Evolutionary conservation across 2,113 vertebrate genomes (phyloP).

Genomic region (Vulpes ferrilata): DNA sequence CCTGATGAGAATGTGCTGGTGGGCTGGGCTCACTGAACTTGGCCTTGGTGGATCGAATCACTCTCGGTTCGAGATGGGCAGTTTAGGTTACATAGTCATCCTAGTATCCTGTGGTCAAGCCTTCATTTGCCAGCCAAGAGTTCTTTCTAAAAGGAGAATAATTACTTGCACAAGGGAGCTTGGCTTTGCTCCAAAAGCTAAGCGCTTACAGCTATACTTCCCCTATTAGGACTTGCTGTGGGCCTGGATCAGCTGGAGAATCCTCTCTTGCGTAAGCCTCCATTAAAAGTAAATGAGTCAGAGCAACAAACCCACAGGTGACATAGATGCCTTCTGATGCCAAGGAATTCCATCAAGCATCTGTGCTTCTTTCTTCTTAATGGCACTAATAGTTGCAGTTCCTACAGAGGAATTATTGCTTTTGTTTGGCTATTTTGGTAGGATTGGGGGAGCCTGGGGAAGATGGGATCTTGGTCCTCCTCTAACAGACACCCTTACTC

Average conservation of each 20-base stretch:
- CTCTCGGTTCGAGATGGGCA: not conserved
- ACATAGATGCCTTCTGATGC: not conserved
- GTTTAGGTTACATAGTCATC: not conserved
- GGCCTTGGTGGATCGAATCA: not conserved
- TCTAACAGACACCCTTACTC: not conserved
- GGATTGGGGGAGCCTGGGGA: not conserved
- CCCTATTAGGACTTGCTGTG: not conserved
- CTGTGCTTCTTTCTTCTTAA: not conserved
- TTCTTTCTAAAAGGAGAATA: conserved; percentile 42
- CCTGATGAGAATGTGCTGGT: not conserved
- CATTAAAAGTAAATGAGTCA: not conserved
- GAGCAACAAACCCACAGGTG: not conserved
- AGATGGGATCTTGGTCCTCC: not conserved
- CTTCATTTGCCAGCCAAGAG: not conserved
- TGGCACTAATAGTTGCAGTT: not conserved
- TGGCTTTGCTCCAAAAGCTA: conserved; percentile 33
- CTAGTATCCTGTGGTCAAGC: not conserved
- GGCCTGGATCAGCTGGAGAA: not conserved
- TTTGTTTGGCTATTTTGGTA: not conserved
- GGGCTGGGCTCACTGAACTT: not conserved
- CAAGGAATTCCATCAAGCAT: not conserved
- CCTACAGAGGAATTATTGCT: not conserved
- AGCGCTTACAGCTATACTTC: conserved; percentile 13
- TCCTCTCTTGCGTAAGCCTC: not conserved
- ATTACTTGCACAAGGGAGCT: not conserved